Conservation (phyloP, 1,140 invertebrate species). For the Cataglyphis hispanica region DNA sequence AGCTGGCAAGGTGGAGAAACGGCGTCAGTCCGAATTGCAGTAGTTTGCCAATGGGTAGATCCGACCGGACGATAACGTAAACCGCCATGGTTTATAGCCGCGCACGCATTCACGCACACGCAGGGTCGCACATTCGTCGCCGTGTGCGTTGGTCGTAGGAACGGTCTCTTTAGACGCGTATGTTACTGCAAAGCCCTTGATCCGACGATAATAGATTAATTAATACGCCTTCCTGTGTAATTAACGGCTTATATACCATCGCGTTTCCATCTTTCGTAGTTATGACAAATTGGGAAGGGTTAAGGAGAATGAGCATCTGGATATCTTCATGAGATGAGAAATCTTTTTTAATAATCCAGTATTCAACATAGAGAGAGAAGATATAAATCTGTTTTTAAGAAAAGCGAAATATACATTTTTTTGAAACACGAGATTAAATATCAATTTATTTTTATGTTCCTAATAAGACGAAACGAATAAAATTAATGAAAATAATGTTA, state of each 20-base stretch:
- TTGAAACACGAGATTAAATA: background rate
- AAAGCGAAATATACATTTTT: too few species aligned
- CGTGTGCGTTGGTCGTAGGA: slow-evolving; percentile 9
- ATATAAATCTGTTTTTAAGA: background rate
- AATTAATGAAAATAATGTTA: too few species aligned
- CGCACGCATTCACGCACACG: slow-evolving; percentile 61
- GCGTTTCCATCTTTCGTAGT: slow-evolving; percentile 28
- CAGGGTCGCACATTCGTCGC: background rate
- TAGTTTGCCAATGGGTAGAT: slow-evolving; percentile 75
- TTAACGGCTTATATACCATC: slow-evolving; percentile 42
- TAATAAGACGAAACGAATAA: too few species aligned
- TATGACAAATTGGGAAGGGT: slow-evolving; percentile 29
- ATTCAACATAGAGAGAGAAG: background rate
- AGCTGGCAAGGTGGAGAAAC: slow-evolving; percentile 59
- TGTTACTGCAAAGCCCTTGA: slow-evolving; percentile 47
- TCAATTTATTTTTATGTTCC: background rate
- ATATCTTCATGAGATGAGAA: background rate
- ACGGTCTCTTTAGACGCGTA: slow-evolving; percentile 48
- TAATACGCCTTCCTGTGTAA: slow-evolving; percentile 64
- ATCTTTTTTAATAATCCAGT: background rate
- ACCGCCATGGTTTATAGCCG: slow-evolving; percentile 75
- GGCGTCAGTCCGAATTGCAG: slow-evolving; percentile 75
- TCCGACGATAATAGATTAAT: slow-evolving; percentile 63
- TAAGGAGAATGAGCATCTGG: background rate
- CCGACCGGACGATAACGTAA: slow-evolving; percentile 76